A percentile compares a stretch with the other conserved stretches of the same genome.
Evolutionary conservation across 2,797 vertebrate genomes (phyloP).

Genomic region (Hybognathus amarus): DNA sequence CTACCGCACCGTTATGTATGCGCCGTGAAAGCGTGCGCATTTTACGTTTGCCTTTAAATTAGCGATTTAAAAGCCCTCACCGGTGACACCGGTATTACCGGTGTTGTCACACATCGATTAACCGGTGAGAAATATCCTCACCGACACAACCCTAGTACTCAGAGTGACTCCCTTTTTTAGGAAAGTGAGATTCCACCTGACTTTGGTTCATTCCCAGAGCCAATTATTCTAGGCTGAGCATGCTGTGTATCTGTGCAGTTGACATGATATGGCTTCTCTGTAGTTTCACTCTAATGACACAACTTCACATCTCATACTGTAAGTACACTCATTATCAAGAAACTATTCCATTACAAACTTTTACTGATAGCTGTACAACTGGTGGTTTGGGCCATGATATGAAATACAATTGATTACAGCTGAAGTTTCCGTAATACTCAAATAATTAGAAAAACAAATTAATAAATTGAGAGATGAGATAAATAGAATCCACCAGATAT

Average conservation of each 20-base stretch:
- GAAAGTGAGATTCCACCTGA: neutral
- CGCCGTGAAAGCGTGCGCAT: too few relatives aligned
- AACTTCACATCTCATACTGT: neutral
- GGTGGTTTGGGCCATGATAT: neutral
- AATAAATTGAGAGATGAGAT: neutral
- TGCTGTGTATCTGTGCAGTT: neutral
- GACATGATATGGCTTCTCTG: neutral
- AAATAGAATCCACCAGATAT: constrained; percentile 9
- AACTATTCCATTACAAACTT: neutral
- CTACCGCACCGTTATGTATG: too few relatives aligned
- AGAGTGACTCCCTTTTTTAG: neutral
- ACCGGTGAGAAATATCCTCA: too few relatives aligned
- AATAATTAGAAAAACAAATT: neutral
- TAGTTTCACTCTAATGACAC: neutral
- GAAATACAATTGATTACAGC: neutral
- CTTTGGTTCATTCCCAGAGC: neutral
- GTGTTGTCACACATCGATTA: too few relatives aligned
- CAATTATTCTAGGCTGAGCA: neutral
- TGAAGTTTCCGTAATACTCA: neutral
- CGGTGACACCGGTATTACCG: too few relatives aligned
- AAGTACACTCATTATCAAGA: neutral
- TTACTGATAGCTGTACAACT: neutral
- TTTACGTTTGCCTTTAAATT: too few relatives aligned
- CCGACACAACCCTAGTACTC: too few relatives aligned
- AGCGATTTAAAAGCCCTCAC: too few relatives aligned